Conservation (phyloP, 2,113 vertebrate genomes). For the Pangasianodon gigas region DNA sequence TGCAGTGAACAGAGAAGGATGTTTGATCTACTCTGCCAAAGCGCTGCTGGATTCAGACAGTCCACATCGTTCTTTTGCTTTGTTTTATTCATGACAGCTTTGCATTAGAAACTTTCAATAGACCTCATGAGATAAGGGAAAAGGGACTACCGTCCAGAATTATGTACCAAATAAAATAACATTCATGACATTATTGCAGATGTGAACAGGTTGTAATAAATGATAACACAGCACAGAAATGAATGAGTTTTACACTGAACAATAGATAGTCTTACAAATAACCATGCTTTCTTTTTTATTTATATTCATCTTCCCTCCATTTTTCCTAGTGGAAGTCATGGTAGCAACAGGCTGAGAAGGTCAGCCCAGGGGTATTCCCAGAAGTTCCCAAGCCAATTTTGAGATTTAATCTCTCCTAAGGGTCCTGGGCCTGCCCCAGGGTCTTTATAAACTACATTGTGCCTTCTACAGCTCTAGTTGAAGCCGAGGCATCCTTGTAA, state of each 20-base stretch:
- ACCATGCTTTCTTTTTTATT: background rate
- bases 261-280: background rate
- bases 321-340: background rate
- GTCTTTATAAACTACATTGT: background rate
- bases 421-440: background rate
- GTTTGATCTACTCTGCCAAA: conserved; percentile 49
- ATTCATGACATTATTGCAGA: conserved; percentile 12
- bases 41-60: conserved; percentile 62
- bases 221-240: background rate
- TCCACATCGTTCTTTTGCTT: conserved; percentile 54
- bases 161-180: background rate
- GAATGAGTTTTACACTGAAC: background rate
- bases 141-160: background rate
- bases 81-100: conserved; percentile 68
- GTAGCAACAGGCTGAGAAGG: background rate
- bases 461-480: background rate
- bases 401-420: background rate
- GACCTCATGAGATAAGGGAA: conserved; percentile 1
- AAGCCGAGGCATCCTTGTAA: background rate
- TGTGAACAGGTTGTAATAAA: background rate
- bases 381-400: background rate
- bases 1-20: conserved; percentile 15
- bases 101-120: conserved; percentile 5
- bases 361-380: background rate
- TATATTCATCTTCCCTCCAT: background rate